Evolutionary conservation across 2,797 vertebrate species (phyloP).

Genomic region (Lagocephalus sceleratus): DNA sequence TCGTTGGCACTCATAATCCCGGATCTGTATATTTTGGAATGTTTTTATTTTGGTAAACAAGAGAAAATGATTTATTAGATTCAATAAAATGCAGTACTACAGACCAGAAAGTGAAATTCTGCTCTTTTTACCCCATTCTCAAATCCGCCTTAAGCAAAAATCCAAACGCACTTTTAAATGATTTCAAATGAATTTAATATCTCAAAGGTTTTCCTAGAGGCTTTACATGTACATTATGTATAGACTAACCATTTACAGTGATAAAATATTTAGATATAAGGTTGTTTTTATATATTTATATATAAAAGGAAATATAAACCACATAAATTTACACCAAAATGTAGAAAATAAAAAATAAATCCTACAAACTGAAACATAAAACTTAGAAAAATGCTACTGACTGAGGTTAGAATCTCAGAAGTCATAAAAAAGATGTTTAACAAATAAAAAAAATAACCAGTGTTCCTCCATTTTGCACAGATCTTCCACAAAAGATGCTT

Average conservation of each 20-base stretch:
- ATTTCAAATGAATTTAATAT: constrained; percentile 68
- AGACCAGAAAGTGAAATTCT: constrained; percentile 55
- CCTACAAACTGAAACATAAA: constrained; percentile 5
- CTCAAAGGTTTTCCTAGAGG: constrained; percentile 60
- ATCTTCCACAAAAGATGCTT: too few relatives aligned
- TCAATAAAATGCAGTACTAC: constrained; percentile 80
- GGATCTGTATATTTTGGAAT: constrained; percentile 80
- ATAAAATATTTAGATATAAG: constrained; percentile 7
- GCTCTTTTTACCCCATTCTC: constrained; percentile 34
- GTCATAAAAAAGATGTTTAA: constrained; percentile 7
- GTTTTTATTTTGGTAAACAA: constrained; percentile 81
- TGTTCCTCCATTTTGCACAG: constrained; percentile 11
- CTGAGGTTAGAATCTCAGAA: constrained; percentile 10
- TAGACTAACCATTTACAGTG: constrained; percentile 51
- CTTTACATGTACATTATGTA: constrained; percentile 67
- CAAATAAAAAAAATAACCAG: constrained; percentile 13
- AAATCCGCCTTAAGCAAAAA: neutral
- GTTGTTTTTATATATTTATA: neutral
- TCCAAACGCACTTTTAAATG: constrained; percentile 28
- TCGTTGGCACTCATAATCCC: constrained; percentile 61
- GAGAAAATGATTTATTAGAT: constrained; percentile 73
- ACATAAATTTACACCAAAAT: constrained; percentile 26
- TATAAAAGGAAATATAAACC: constrained; percentile 35
- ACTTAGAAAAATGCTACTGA: constrained; percentile 13
- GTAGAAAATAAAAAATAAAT: constrained; percentile 2